A percentile compares a stretch with the other conserved stretches of the same genome.
phyloP scores from a whole-genome alignment of 2,888 invertebrate species.

The Stenchaetothrips biformis region DNA sequence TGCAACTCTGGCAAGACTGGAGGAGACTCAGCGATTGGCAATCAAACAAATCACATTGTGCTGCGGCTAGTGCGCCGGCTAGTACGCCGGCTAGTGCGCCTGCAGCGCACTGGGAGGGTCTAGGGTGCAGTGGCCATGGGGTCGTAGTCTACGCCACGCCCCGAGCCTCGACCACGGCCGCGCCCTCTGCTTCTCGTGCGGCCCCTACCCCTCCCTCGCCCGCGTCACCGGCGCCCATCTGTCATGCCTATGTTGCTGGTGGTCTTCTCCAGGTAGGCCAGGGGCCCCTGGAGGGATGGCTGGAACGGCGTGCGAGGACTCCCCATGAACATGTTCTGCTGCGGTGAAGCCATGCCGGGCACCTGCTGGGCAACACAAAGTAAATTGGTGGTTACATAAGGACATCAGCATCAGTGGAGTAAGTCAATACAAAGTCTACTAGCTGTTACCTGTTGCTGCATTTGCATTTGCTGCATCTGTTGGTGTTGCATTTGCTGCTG shows the following conservation, averaged over 20 bases:
- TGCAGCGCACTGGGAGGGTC: slow-evolving; percentile 33
- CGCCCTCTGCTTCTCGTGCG: slow-evolving; percentile 68
- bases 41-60: neutral
- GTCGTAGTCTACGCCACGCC: slow-evolving; percentile 37
- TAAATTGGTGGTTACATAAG: neutral
- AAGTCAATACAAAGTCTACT: neutral
- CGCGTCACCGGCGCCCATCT: slow-evolving; percentile 80
- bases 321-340: slow-evolving; percentile 55
- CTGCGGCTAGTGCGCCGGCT: neutral
- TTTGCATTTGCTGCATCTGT: slow-evolving; percentile 48
- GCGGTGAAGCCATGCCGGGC: slow-evolving; percentile 40
- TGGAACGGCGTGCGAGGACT: slow-evolving; percentile 49
- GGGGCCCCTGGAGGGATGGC: slow-evolving; percentile 66
- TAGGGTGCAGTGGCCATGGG: slow-evolving; percentile 35
- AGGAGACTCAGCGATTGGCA: neutral
- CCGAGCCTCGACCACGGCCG: slow-evolving; percentile 62
- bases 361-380: neutral
- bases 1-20: neutral
- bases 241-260: slow-evolving; percentile 87
- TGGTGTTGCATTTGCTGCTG: slow-evolving; percentile 45
- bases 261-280: slow-evolving; percentile 84
- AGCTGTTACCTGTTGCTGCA: slow-evolving; percentile 46
- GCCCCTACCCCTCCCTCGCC: slow-evolving; percentile 77
- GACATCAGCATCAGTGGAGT: neutral
- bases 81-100: neutral